A percentile compares a stretch with the other conserved stretches of the same genome.
These are phyloP conservation scores for Lasaia peninsularis DNA, from an alignment of 1,140 invertebrate genomes.

Conservation along the genomic window DNA sequence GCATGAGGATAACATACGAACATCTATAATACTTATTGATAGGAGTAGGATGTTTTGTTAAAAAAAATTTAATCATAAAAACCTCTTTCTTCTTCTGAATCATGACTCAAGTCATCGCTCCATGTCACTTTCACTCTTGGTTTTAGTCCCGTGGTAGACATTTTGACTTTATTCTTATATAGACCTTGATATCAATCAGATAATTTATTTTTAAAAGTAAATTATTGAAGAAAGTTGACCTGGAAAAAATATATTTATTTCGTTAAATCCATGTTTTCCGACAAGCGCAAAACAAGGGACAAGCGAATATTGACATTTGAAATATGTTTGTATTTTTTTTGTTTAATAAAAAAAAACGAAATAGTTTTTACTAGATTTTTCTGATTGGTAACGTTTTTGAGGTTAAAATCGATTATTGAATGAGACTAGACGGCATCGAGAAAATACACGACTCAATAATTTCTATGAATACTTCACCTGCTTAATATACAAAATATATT, in stretches of 20 bases:
- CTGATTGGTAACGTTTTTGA: no score
- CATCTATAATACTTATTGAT: neutral
- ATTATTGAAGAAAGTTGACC: neutral
- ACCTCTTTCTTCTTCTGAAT: slow-evolving; percentile 73
- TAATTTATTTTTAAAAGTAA: neutral
- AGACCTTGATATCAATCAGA: neutral
- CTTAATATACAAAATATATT: no score
- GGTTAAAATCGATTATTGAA: no score
- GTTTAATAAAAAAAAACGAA: no score
- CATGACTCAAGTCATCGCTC: slow-evolving; percentile 73
- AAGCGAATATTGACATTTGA: neutral
- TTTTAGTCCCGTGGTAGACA: slow-evolving; percentile 32
- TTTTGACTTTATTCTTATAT: neutral
- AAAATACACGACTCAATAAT: no score
- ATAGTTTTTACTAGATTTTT: no score
- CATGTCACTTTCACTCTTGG: slow-evolving; percentile 60
- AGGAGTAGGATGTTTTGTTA: neutral
- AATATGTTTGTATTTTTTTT: neutral
- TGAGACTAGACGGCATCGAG: no score
- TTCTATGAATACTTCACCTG: no score
- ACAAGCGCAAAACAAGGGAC: slow-evolving; percentile 21
- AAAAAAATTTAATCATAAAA: slow-evolving; percentile 12
- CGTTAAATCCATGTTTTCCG: slow-evolving; percentile 17
- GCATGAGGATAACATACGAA: neutral
- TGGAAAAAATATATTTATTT: neutral